These are phyloP conservation scores for Suricata suricatta DNA, from an alignment of 2,113 vertebrate genomes.

Conservation along the genomic window DNA sequence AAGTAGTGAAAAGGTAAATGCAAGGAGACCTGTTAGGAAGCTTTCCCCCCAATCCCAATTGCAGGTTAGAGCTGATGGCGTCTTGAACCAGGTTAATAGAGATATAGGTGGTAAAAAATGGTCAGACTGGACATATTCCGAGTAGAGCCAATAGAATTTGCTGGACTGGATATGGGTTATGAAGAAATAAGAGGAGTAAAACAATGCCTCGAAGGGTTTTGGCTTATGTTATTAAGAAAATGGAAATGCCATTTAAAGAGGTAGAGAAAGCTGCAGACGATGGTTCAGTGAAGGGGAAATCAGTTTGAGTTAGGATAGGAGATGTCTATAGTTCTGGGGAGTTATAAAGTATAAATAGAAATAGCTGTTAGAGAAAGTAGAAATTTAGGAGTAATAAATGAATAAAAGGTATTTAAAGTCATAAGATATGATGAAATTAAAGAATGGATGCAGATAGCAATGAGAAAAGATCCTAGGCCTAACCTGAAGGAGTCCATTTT, in stretches of 20 bases:
- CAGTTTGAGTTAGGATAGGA: not conserved
- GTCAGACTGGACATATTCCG: not conserved
- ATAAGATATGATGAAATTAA: not conserved
- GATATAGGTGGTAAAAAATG: not conserved
- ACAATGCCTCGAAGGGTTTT: not conserved
- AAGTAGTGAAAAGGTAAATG: not conserved
- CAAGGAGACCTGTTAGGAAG: not conserved
- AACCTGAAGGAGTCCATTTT: not conserved
- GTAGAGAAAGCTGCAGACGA: not conserved
- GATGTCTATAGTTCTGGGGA: not conserved
- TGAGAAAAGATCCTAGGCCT: not conserved
- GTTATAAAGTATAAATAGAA: not conserved
- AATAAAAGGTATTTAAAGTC: not conserved
- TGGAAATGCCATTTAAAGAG: not conserved
- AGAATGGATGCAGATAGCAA: not conserved
- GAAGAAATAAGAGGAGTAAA: not conserved
- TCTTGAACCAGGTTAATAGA: not conserved
- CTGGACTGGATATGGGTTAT: not conserved
- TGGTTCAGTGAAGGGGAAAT: not conserved
- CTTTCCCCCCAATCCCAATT: too few relatives aligned
- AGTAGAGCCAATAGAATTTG: not conserved
- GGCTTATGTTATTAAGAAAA: slow-evolving; percentile 3
- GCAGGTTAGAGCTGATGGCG: not conserved
- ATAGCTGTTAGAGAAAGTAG: not conserved
- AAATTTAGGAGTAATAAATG: not conserved